Conservation (phyloP, 2,888 invertebrate genomes). For the Germaria angustata region DNA sequence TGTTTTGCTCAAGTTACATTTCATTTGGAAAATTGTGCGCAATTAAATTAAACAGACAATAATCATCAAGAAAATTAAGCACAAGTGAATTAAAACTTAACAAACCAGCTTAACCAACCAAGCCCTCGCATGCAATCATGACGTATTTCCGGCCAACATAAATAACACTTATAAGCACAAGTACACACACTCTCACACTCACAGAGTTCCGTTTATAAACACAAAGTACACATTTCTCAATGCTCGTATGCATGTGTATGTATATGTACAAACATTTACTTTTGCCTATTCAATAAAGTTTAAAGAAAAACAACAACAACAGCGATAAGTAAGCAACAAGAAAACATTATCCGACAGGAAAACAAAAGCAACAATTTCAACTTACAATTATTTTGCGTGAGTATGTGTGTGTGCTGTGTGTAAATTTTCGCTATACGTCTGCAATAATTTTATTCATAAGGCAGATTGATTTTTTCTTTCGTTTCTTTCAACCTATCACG, state of each 20-base stretch:
- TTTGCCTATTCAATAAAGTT: too few species aligned
- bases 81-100: constrained; percentile 60
- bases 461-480: constrained; percentile 25
- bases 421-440: neutral
- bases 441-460: neutral
- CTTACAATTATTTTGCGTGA: constrained; percentile 69
- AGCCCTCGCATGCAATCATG: constrained; percentile 60
- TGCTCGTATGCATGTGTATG: too few species aligned
- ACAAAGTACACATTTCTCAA: neutral
- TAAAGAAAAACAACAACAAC: too few species aligned
- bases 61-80: constrained; percentile 58
- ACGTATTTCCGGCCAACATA: constrained; percentile 58
- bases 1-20: constrained; percentile 31
- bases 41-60: constrained; percentile 60
- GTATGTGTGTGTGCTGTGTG: constrained; percentile 50
- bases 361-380: constrained; percentile 48
- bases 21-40: constrained; percentile 53
- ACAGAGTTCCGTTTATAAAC: neutral
- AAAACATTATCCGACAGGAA: constrained; percentile 44
- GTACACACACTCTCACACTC: constrained; percentile 20
- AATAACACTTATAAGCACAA: constrained; percentile 24
- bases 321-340: neutral
- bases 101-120: constrained; percentile 59
- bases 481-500: neutral
- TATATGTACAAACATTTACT: too few species aligned